Evolutionary conservation across 2,113 vertebrate species (phyloP).

Genomic region (Plecturocebus donacophilus): DNA sequence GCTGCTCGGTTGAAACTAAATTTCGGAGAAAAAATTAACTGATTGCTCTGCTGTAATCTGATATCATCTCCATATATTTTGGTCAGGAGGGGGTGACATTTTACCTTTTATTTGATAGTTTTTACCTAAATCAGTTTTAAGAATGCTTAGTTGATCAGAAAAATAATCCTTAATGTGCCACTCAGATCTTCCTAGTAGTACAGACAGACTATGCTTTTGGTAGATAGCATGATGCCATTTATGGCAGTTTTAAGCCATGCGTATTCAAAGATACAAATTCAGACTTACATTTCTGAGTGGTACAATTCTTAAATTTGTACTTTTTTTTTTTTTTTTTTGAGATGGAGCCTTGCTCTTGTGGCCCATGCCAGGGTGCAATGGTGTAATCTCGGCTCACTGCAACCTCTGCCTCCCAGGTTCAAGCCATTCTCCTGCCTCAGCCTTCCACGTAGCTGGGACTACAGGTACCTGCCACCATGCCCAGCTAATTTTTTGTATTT

Average conservation of each 20-base stretch:
- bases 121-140: not conserved
- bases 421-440: too few relatives aligned
- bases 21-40: not conserved
- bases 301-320: not conserved
- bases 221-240: not conserved
- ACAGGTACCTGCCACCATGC: too few relatives aligned
- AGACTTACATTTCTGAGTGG: not conserved
- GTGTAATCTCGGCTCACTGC: too few relatives aligned
- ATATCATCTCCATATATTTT: not conserved
- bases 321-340: too few relatives aligned
- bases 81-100: not conserved
- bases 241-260: not conserved
- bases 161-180: not conserved
- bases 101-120: not conserved
- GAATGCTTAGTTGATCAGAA: not conserved
- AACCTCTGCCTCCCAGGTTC: too few relatives aligned
- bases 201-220: not conserved
- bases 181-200: not conserved
- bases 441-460: too few relatives aligned
- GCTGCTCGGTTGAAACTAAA: conserved; percentile 18
- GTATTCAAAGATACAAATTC: not conserved
- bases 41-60: not conserved
- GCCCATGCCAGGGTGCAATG: too few relatives aligned
- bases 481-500: too few relatives aligned
- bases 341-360: too few relatives aligned